phyloP scores from a whole-genome alignment of 53 echinoderm and acorn worm genomes.

The Mesocentrotus franciscanus region DNA sequence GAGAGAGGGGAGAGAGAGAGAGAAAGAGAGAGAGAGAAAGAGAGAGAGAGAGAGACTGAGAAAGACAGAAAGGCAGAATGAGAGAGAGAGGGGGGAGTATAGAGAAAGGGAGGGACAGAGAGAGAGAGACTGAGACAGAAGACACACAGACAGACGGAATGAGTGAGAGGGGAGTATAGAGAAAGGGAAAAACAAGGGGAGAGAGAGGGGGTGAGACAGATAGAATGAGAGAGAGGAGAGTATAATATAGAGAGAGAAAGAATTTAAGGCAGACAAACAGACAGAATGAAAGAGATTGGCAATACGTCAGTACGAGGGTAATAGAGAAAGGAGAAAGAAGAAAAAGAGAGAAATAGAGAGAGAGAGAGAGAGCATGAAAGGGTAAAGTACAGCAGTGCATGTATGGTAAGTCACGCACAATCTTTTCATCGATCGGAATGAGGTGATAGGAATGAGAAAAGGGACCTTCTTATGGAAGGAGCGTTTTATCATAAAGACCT shows the following conservation, averaged over 20 bases:
- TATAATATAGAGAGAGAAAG: neutral
- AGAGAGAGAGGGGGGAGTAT: neutral
- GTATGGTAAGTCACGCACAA: conserved; percentile 19
- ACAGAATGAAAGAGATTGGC: neutral
- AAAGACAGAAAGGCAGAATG: neutral
- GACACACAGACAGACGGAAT: neutral
- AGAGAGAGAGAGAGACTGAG: neutral
- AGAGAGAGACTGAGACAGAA: neutral
- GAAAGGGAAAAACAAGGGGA: neutral
- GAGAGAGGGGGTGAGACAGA: neutral
- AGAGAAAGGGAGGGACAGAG: neutral
- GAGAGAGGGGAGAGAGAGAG: neutral
- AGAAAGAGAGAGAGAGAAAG: neutral
- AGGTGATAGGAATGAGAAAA: neutral
- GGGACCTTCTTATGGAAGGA: neutral
- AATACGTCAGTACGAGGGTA: neutral
- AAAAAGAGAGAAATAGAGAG: neutral
- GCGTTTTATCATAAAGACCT: neutral
- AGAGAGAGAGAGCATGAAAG: neutral
- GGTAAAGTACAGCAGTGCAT: conserved; percentile 8
- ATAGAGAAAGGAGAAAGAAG: neutral
- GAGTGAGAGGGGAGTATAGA: neutral
- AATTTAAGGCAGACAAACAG: too few relatives aligned
- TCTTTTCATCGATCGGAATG: conserved; percentile 5
- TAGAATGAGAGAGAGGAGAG: too few relatives aligned